Conservation (phyloP, 2,113 vertebrate species). For the Morone chrysops region DNA sequence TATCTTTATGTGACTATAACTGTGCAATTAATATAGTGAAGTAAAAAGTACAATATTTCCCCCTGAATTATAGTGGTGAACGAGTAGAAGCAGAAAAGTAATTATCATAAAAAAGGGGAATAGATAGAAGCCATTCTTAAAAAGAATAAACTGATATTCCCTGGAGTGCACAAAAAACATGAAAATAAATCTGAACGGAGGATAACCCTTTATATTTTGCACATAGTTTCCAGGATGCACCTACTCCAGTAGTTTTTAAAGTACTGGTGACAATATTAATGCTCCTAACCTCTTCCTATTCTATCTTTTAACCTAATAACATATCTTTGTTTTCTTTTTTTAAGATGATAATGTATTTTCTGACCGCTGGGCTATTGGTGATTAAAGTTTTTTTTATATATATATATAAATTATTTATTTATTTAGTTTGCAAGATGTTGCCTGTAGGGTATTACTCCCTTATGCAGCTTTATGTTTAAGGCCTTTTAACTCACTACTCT, state of each 20-base stretch:
- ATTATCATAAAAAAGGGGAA: neutral
- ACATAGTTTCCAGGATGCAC: neutral
- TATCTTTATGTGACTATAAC: neutral
- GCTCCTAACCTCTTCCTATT: neutral
- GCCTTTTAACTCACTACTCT: neutral
- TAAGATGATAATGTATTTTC: neutral
- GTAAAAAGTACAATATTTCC: neutral
- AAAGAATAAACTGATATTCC: neutral
- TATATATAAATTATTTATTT: neutral
- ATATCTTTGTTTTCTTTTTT: neutral
- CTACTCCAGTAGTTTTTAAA: neutral
- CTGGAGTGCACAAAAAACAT: neutral
- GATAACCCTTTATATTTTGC: neutral
- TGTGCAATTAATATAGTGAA: neutral
- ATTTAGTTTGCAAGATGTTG: neutral
- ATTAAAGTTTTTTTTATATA: neutral
- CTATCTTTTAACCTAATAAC: neutral
- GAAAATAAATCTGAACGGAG: neutral
- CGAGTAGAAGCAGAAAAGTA: neutral
- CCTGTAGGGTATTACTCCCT: neutral
- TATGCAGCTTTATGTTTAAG: constrained; percentile 4
- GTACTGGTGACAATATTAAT: neutral
- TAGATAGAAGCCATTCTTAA: no score
- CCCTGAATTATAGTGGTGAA: neutral
- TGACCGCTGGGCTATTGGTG: neutral